Conservation (phyloP, 35 echinoderm and acorn worm genomes). For the Ptychodera flava region DNA sequence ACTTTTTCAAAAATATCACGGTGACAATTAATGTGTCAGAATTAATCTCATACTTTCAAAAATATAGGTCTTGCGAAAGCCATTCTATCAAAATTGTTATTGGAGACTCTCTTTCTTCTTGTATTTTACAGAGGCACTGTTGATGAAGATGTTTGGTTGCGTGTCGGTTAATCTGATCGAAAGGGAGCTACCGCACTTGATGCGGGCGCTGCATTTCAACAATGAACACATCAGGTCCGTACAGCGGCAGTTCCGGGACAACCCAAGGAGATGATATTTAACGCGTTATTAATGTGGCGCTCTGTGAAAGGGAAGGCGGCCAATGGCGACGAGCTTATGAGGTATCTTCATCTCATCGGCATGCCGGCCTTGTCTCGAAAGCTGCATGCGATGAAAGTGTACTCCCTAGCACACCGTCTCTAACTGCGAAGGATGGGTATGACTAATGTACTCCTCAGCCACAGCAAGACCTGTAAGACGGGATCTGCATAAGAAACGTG, state of each 20-base stretch:
- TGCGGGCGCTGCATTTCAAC: slow-evolving; percentile 91
- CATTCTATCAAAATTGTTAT: no score
- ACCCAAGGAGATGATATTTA: slow-evolving; percentile 51
- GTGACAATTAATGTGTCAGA: no score
- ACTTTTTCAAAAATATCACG: no score
- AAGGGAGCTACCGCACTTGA: slow-evolving; percentile 81
- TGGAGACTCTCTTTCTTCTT: neutral
- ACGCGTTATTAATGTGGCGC: slow-evolving; percentile 48
- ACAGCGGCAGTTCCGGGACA: slow-evolving; percentile 50
- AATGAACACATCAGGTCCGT: slow-evolving; percentile 61
- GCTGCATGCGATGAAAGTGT: slow-evolving; percentile 53
- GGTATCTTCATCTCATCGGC: slow-evolving; percentile 64
- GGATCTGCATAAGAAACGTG: no score
- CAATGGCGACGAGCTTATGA: slow-evolving; percentile 58
- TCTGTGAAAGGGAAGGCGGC: slow-evolving; percentile 29
- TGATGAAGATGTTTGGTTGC: slow-evolving; percentile 77
- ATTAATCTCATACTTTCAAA: no score
- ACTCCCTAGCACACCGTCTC: slow-evolving; percentile 61
- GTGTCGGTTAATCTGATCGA: slow-evolving; percentile 79
- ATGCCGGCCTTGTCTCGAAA: slow-evolving; percentile 75
- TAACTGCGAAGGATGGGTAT: slow-evolving; percentile 2
- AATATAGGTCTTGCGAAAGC: no score
- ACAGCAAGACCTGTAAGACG: no score
- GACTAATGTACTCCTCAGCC: no score
- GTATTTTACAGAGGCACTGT: slow-evolving; percentile 51